Base-by-base conservation (phyloP, 1,140 invertebrate genomes). In the Leptinotarsa defecta region DNA sequence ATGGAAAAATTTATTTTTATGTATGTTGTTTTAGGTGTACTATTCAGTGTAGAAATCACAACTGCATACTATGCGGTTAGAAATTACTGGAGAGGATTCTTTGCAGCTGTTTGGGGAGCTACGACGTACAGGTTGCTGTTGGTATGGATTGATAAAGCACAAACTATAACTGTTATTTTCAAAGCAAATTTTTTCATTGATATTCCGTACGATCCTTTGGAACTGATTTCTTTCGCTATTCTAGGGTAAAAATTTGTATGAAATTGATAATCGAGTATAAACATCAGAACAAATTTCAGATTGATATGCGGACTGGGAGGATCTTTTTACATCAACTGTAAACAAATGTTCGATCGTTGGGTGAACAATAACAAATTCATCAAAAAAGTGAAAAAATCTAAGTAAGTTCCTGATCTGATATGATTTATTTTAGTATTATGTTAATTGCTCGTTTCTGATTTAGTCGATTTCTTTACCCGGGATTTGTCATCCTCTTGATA, bases 1-100 rank as follows among this genome's bases (percentile, higher is more conserved):
- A 1, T 43, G 2, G 8, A 43, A 43, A 43, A 43, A 43, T 43
- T 43, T 2, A 43, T 43, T 43, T 43, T 43, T 3, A 11, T 43
- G 2, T 43, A 43, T 43, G 34, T 65, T 13, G 3, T 76, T 85
- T 73, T 85, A 93, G 95, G 97, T 82, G 98, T 99, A 1, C 88
- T 99, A 24, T 99, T 99, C 86, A 98, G 96, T 80, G 99, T 99
- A 76, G 98, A 99, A 89, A 97, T 99, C 85, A 99, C 98, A 27
- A 96, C 97, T 0, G 97, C 97, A 0, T 99, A 98, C 84, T 99
- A 99, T 87, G 97, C 97, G 4, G 96, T 99, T 0, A 88, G 97
- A 74, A 99, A 99, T 84, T 99, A 99, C 85, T 99, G 98, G 97
- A 88, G 98, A 74, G 98, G 97, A 0, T 99, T 99, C 86, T 99